Percentiles rank a stretch among this genome's conserved stretches.
These are phyloP conservation scores for Toxotes jaculatrix DNA, from an alignment of 2,113 vertebrate species.

Conservation along the genomic window DNA sequence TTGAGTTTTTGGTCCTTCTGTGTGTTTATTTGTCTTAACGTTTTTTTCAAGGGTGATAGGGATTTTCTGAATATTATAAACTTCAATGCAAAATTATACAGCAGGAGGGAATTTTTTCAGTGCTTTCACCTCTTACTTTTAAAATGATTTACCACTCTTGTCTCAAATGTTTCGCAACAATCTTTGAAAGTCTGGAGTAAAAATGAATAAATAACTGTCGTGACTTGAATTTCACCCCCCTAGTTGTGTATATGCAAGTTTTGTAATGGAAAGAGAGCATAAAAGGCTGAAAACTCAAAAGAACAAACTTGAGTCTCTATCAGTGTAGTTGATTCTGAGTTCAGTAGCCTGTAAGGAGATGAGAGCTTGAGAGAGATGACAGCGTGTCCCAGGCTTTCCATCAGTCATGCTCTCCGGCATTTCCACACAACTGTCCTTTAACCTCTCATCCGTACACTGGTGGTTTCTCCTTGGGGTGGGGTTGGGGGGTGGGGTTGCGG, in stretches of 20 bases:
- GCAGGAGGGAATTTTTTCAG: constrained; percentile 24
- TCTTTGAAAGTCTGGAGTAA: background rate
- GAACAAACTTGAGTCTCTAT: constrained; percentile 11
- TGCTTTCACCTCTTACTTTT: constrained; percentile 6
- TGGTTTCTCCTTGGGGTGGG: constrained; percentile 29
- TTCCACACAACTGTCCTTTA: constrained; percentile 41
- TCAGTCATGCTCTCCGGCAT: constrained; percentile 33
- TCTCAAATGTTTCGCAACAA: constrained; percentile 18
- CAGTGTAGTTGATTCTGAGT: constrained; percentile 43
- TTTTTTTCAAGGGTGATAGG: background rate
- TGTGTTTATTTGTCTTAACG: background rate
- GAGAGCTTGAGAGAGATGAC: constrained; percentile 50
- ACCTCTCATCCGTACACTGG: constrained; percentile 54
- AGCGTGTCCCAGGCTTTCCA: constrained; percentile 8
- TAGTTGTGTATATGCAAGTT: constrained; percentile 8
- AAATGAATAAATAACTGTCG: background rate
- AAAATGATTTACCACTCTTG: constrained; percentile 19
- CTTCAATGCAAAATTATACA: constrained; percentile 31
- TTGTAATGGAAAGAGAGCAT: constrained; percentile 16
- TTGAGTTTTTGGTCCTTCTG: background rate
- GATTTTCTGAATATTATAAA: background rate
- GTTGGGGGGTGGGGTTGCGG: no score
- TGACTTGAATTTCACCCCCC: constrained; percentile 24
- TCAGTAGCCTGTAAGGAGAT: constrained; percentile 63
- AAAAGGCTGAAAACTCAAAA: constrained; percentile 42